Evolutionary conservation across 2,888 invertebrate genomes (phyloP).

Genomic region (Syrphus vitripennis): DNA sequence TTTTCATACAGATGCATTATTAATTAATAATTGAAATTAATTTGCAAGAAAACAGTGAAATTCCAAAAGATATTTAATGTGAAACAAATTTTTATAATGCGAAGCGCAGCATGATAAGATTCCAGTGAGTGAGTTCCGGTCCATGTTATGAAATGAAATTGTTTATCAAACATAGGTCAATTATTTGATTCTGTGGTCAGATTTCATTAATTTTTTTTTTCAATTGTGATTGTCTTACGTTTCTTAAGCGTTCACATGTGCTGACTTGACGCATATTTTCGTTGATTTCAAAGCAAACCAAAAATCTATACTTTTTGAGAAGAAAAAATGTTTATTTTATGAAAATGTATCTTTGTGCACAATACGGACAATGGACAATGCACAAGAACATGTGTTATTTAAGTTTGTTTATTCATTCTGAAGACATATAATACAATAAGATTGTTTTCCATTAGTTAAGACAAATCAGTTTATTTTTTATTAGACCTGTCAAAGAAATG

Average conservation of each 20-base stretch:
- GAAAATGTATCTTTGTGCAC: not conserved
- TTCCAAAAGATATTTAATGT: not conserved
- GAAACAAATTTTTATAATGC: not conserved
- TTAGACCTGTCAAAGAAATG: no score
- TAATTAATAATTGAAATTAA: not conserved
- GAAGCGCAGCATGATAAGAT: constrained; percentile 36
- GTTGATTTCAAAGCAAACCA: no score
- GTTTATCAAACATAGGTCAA: constrained; percentile 54
- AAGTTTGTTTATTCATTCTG: not conserved
- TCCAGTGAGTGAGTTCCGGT: constrained; percentile 47
- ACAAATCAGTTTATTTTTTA: no score
- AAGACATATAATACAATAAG: no score
- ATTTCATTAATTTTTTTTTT: not conserved
- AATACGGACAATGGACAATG: not conserved
- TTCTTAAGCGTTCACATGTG: not conserved
- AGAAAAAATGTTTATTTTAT: not conserved
- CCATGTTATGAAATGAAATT: not conserved
- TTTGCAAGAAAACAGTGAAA: not conserved
- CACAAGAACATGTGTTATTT: no score
- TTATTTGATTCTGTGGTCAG: constrained; percentile 29
- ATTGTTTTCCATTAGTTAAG: no score
- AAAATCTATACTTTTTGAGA: no score
- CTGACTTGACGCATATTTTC: not conserved
- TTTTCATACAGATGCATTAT: not conserved
- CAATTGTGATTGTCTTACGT: not conserved